Conservation (phyloP, 2,113 vertebrate genomes). For the Cyprinodon tularosa region DNA sequence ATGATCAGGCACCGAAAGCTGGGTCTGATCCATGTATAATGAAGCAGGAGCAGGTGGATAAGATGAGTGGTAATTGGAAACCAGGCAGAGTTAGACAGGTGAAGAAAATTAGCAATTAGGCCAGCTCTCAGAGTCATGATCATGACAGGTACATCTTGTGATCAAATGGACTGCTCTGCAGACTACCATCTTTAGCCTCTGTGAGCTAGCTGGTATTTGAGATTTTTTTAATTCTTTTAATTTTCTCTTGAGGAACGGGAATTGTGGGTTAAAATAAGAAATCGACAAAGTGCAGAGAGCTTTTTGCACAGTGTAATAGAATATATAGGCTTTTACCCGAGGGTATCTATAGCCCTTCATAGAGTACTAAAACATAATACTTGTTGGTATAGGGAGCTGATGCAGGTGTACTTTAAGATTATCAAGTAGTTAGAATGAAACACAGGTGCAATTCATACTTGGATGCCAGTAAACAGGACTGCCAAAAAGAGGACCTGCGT, state of each 20-base stretch:
- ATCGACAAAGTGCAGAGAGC: conserved; percentile 14
- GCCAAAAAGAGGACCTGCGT: conserved; percentile 51
- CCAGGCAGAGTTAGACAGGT: too few relatives aligned
- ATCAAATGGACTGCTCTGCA: conserved; percentile 3
- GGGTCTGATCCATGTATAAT: too few relatives aligned
- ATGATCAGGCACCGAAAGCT: too few relatives aligned
- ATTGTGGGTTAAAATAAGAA: not conserved
- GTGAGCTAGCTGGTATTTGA: conserved; percentile 44
- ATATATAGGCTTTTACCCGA: conserved; percentile 34
- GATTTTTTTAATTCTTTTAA: conserved; percentile 21
- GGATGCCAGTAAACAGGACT: conserved; percentile 51
- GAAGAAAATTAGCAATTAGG: too few relatives aligned
- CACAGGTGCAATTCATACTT: conserved; percentile 65
- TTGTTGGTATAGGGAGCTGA: conserved; percentile 34
- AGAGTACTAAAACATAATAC: conserved; percentile 30
- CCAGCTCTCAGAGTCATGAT: too few relatives aligned
- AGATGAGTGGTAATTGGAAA: too few relatives aligned
- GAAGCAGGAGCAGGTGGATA: too few relatives aligned
- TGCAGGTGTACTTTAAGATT: conserved; percentile 41
- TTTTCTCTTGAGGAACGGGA: conserved; percentile 1
- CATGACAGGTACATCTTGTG: too few relatives aligned
- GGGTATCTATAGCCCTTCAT: conserved; percentile 32
- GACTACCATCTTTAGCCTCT: conserved; percentile 27
- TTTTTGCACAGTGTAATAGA: not conserved
- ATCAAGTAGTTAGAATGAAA: conserved; percentile 61